A percentile compares a stretch with the other conserved stretches of the same genome.
Conservation (phyloP, 2,113 vertebrate genomes). For the Podarcis muralis region DNA sequence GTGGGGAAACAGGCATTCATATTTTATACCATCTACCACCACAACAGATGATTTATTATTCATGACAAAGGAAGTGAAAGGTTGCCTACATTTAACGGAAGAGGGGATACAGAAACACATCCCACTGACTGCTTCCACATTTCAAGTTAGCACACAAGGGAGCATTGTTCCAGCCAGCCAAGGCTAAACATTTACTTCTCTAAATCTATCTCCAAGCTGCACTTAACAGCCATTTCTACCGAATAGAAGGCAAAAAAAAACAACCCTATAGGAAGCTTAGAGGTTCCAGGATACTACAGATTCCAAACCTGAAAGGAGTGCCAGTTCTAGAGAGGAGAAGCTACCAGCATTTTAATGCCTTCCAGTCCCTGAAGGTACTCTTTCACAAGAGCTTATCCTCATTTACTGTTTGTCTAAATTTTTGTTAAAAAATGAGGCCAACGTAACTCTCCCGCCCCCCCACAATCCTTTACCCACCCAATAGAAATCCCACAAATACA, state of each 20-base stretch:
- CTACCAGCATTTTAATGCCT: background rate
- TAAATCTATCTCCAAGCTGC: background rate
- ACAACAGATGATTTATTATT: background rate
- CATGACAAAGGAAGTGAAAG: background rate
- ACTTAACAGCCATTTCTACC: background rate
- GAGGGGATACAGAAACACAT: background rate
- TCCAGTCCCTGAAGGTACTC: background rate
- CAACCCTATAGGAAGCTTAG: background rate
- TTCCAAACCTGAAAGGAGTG: background rate
- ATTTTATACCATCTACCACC: background rate
- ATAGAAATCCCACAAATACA: slow-evolving; percentile 5
- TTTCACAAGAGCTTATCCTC: background rate
- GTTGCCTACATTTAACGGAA: background rate
- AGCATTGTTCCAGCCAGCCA: background rate
- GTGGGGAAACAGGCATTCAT: background rate
- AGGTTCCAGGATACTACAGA: background rate
- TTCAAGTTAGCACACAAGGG: background rate
- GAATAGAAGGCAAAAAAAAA: background rate
- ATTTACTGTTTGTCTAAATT: background rate
- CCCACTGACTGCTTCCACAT: background rate
- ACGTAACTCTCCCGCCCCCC: background rate
- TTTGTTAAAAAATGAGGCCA: background rate
- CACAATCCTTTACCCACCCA: background rate
- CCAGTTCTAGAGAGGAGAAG: background rate
- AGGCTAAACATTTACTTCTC: background rate